Evolutionary conservation across 2,113 vertebrate genomes (phyloP).

Genomic region (Syrrhaptes paradoxus): DNA sequence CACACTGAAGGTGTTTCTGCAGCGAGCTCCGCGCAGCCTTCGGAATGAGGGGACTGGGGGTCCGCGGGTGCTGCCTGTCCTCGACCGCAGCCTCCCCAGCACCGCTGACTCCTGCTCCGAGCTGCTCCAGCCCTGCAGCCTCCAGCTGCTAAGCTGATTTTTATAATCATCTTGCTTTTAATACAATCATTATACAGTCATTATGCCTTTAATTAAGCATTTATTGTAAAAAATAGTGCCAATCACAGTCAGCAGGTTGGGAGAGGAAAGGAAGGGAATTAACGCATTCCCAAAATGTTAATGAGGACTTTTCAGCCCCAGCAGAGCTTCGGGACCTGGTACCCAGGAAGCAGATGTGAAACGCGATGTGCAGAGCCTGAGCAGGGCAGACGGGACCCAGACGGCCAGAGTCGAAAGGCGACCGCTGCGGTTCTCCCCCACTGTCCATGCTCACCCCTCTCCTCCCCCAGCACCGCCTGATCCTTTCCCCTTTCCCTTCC

Average conservation of each 20-base stretch:
- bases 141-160: conserved; percentile 44
- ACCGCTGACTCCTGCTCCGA: not conserved
- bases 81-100: not conserved
- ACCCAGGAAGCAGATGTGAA: not conserved
- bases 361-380: not conserved
- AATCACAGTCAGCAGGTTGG: conserved; percentile 52
- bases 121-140: not conserved
- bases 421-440: accelerated
- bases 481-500: not conserved
- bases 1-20: not conserved
- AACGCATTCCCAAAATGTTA: conserved; percentile 24
- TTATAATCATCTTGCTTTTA: conserved; percentile 48
- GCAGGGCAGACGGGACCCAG: not conserved
- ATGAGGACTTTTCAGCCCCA: conserved; percentile 16
- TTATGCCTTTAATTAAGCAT: conserved; percentile 62
- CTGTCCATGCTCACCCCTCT: accelerated
- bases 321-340: not conserved
- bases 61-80: accelerated
- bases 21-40: accelerated
- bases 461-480: not conserved
- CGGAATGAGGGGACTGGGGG: not conserved
- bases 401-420: not conserved
- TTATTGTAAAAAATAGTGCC: conserved; percentile 50
- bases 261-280: not conserved
- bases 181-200: conserved; percentile 43